Evolutionary conservation across 2,113 vertebrate species (phyloP).

Genomic region (Pithys albifrons): DNA sequence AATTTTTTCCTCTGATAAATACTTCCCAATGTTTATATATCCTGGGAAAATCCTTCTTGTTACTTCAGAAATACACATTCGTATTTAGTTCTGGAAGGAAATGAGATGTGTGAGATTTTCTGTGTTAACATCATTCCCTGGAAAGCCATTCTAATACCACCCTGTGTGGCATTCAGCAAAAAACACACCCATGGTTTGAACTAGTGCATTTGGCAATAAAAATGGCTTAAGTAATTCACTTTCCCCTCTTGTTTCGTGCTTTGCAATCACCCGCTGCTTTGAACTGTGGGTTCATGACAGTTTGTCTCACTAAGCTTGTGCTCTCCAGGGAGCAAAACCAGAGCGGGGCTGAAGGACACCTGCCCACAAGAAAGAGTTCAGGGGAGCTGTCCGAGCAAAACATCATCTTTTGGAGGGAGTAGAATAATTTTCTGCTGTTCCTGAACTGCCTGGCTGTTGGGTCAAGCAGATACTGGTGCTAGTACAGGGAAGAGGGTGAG

Average conservation of each 20-base stretch:
- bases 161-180: not conserved
- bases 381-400: not conserved
- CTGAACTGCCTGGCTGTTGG: not conserved
- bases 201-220: constrained; percentile 5
- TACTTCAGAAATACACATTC: not conserved
- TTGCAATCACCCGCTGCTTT: not conserved
- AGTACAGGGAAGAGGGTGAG: not conserved
- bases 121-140: not conserved
- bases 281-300: not conserved
- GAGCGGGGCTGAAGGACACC: not conserved
- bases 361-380: not conserved
- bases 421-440: not conserved
- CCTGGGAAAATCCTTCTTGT: not conserved
- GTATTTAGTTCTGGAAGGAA: not conserved
- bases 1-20: not conserved
- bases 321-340: not conserved
- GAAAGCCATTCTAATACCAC: not conserved
- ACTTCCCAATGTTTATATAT: not conserved
- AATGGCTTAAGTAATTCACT: not conserved
- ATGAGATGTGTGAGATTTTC: not conserved
- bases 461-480: not conserved
- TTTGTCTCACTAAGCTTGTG: not conserved
- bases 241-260: not conserved
- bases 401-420: not conserved
- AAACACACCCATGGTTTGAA: constrained; percentile 23